phyloP scores from a whole-genome alignment of 2,888 invertebrate species.

The Trissoscelio sp. region DNA sequence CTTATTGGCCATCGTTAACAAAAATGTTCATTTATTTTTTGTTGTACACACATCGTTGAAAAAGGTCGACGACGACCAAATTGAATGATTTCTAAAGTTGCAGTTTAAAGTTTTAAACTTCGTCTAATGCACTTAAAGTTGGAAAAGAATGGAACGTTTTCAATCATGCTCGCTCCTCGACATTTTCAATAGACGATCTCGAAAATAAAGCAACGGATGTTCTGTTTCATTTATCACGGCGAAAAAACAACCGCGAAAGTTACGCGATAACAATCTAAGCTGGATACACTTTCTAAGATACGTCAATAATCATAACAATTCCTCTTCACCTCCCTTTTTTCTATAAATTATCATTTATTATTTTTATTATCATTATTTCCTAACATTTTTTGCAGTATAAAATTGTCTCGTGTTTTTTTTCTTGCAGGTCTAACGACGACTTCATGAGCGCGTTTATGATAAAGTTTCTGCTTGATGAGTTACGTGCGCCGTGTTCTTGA shows the following conservation, averaged over 20 bases:
- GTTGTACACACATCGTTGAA: constrained; percentile 1
- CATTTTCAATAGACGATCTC: constrained; percentile 39
- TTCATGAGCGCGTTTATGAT: constrained; percentile 34
- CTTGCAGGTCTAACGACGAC: constrained; percentile 31
- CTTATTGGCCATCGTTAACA: not conserved
- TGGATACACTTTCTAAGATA: constrained; percentile 29
- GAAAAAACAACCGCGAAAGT: constrained; percentile 41
- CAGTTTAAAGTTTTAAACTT: constrained; percentile 48
- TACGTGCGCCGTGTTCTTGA: constrained; percentile 53
- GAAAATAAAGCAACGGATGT: constrained; percentile 39
- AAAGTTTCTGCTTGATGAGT: constrained; percentile 59
- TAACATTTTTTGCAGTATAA: constrained; percentile 6
- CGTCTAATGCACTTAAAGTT: constrained; percentile 46
- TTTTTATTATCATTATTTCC: too few relatives aligned
- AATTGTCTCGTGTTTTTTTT: constrained; percentile 1
- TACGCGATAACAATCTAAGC: constrained; percentile 43
- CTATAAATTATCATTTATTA: too few relatives aligned
- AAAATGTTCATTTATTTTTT: constrained; percentile 29
- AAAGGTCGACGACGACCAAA: constrained; percentile 31
- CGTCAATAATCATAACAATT: constrained; percentile 1
- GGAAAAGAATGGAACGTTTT: constrained; percentile 46
- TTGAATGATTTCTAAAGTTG: constrained; percentile 49
- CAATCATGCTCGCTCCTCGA: constrained; percentile 26
- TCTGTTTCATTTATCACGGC: constrained; percentile 48
- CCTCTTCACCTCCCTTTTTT: not conserved